Base-by-base conservation (phyloP, 2,113 vertebrate species). In the Bambusicola thoracicus region DNA sequence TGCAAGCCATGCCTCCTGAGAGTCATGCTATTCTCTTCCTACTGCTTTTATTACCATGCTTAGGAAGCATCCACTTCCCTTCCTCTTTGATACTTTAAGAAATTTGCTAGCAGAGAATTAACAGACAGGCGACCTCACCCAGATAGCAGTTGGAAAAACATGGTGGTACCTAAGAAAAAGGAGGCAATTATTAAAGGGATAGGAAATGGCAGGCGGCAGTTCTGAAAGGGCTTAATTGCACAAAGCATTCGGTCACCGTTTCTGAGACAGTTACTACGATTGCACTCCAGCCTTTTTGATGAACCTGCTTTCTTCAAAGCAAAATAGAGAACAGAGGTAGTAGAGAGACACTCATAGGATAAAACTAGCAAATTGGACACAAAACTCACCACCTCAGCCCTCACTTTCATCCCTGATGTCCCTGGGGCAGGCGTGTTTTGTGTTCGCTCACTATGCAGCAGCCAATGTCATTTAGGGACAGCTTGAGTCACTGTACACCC, bases 61-160 rank as follows among this genome's bases (percentile, higher is more conserved):
- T 85, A 90, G 79, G 80, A 96, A 96, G 58, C 66, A 67, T 94
- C 83, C 68, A 74, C 62, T 94, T 95, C 88, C 85, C 58, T 92
- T 94, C 82, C 59, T 81, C 73, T 88, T 82, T 90, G 85, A 85
- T 92, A 85, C 51, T 82, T 91, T 41, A 82, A 93, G 74, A 61
- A 91, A 91, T 86, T 85, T 95, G 53, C 63, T 89, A 84, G 65
- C 40, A 87, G 92, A 90, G 67, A 85, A 86, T 80, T 67, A 93
- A 84, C 85, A 94, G 74, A 79, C 85, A 51, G 70, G 70, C 78
- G 82, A 72, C 81, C 63, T 94, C 66, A 85, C 5, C 1, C 65
- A 94, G 84, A 74, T 67, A 93, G 75, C 73, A 68, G 70, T 94
- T 81, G 56, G 73, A 81, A 94, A 95, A 91, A 82, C 62, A 77